These are phyloP conservation scores for Malurus cyaneus DNA, from an alignment of 2,113 vertebrate genomes.

Conservation along the genomic window DNA sequence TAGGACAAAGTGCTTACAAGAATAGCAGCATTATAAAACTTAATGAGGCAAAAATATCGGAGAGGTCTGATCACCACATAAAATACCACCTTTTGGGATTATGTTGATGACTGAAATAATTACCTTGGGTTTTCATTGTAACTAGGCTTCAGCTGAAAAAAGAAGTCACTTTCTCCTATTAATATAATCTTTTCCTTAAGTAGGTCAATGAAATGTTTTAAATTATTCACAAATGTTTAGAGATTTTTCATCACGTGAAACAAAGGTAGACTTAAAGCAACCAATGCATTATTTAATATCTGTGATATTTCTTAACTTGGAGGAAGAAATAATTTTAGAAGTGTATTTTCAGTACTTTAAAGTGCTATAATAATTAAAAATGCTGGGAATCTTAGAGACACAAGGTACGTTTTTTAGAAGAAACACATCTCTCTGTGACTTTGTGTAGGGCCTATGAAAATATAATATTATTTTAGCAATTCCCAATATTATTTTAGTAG, in stretches of 20 bases:
- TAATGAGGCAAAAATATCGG: constrained; percentile 41
- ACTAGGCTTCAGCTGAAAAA: neutral
- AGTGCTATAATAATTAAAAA: neutral
- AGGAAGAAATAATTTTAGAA: neutral
- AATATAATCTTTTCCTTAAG: neutral
- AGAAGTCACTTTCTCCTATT: neutral
- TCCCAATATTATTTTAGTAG: neutral
- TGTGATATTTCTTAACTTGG: neutral
- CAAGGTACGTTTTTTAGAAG: neutral
- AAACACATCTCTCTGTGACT: neutral
- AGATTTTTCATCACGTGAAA: constrained; percentile 4
- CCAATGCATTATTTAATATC: neutral
- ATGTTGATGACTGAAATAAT: constrained; percentile 36
- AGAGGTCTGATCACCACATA: constrained; percentile 36
- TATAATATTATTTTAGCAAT: neutral
- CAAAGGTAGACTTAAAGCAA: neutral
- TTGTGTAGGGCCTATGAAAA: neutral
- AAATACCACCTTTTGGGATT: constrained; percentile 62
- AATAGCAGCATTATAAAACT: constrained; percentile 63
- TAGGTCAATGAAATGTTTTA: constrained; percentile 16
- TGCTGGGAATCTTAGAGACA: neutral
- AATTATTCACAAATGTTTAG: constrained; percentile 8
- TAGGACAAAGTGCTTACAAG: constrained; percentile 48
- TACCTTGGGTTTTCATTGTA: constrained; percentile 2
- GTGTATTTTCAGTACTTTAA: neutral